A percentile compares a stretch with the other conserved stretches of the same genome.
Evolutionary conservation across 2,888 invertebrate genomes (phyloP).

Genomic region (Lochmaea capreae): DNA sequence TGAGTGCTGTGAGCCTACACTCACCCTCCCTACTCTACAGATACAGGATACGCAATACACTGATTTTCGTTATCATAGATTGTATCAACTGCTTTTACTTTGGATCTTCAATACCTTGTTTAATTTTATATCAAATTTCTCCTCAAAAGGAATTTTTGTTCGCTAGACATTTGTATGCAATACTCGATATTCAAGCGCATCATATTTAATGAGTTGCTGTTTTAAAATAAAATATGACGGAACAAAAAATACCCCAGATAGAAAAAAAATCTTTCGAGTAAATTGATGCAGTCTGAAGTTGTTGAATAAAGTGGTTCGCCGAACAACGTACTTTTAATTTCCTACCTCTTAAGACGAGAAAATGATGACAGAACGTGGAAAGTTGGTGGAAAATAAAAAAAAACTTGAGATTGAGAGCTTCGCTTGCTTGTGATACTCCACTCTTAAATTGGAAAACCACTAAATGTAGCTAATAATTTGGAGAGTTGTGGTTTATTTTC

Average conservation of each 20-base stretch:
- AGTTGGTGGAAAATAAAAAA: neutral
- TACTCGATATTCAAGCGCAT: neutral
- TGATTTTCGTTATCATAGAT: no score
- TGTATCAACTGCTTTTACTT: no score
- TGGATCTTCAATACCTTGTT: no score
- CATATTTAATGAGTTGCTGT: neutral
- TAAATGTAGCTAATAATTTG: conserved; percentile 15
- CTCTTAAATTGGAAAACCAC: conserved; percentile 10
- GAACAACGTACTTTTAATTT: conserved; percentile 24
- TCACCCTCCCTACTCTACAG: no score
- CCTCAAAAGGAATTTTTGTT: no score
- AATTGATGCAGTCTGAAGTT: conserved; percentile 16
- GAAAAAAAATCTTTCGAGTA: neutral
- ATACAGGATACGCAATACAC: no score
- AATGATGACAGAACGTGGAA: conserved; percentile 18
- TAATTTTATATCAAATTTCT: no score
- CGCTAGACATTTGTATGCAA: no score
- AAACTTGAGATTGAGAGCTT: neutral
- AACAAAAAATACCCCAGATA: neutral
- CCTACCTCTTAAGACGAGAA: conserved; percentile 23
- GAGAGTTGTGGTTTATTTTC: neutral
- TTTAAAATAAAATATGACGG: neutral
- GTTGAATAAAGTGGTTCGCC: conserved; percentile 20
- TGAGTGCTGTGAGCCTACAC: no score
- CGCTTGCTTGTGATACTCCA: conserved; percentile 9